Conservation (phyloP, 2,113 vertebrate genomes). For the Prinia subflava region DNA sequence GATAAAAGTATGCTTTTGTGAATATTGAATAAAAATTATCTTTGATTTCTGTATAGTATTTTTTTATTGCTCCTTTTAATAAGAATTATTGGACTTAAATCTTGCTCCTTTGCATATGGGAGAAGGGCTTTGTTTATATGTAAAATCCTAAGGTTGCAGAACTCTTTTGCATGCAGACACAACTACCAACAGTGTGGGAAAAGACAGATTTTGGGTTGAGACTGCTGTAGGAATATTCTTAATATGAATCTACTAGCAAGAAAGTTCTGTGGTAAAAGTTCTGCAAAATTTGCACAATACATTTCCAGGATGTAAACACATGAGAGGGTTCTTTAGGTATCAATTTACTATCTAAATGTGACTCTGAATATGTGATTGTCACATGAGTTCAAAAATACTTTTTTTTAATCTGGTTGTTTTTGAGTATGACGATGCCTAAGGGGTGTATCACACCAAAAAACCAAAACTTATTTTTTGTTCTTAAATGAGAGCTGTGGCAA, state of each 20-base stretch:
- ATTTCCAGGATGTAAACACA: background rate
- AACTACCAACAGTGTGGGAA: background rate
- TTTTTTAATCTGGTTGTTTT: background rate
- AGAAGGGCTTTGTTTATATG: background rate
- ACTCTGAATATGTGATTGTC: background rate
- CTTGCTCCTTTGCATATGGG: background rate
- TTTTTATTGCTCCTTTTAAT: background rate
- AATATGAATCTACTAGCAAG: background rate
- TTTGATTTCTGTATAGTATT: background rate
- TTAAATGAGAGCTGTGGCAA: background rate
- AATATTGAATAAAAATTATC: background rate
- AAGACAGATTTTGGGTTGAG: background rate
- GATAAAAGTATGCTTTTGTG: background rate
- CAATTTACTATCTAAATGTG: background rate
- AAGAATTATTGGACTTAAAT: background rate
- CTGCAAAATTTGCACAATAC: background rate
- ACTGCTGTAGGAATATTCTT: background rate
- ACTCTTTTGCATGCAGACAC: background rate
- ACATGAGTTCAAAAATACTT: background rate
- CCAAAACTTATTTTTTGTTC: background rate
- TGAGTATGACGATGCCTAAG: background rate
- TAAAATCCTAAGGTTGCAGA: background rate
- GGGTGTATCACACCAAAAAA: background rate
- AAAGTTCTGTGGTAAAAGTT: background rate
- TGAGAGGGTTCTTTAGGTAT: background rate